Base-by-base conservation (phyloP, 1,140 invertebrate genomes). In the Lethocerus indicus region DNA sequence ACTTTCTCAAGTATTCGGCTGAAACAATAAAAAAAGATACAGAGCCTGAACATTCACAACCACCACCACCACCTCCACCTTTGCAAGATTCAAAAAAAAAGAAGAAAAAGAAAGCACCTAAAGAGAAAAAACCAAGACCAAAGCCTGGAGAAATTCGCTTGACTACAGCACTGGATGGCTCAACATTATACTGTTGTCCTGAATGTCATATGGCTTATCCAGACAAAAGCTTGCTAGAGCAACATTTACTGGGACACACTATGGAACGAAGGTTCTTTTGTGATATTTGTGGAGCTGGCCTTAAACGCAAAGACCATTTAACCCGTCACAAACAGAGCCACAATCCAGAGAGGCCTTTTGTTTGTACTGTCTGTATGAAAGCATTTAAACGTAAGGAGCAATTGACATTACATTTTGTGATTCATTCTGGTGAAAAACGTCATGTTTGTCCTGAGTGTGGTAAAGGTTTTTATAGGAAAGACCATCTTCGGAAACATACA, bases 161-260 rank as follows among this genome's bases (percentile, higher is more conserved):
- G 16, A 84, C 82, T 0, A 87, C 83, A 2, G 83, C 83, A 1
- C 62, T 87, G 20, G 84, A 87, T 57, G 84, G 85, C 1, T 84
- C 82, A 16, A 85, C 83, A 0, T 60, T 87, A 1, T 87, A 84
- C 56, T 85, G 84, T 61, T 87, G 84, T 61, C 83, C 84, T 1
- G 83, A 87, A 59, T 87, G 85, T 58, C 83, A 89, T 60, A 79
- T 87, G 76, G 80, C 83, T 16, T 86, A 87, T 61, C 81, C 83
- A 0, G 83, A 87, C 58, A 76, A 82, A 45, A 80, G 80, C 42
- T 59, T 87, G n/a, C 64, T 87, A 5, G 83, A 87, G 56, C 81
- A 87, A 48, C 83, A 88, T 64, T 63, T 87, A 13, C 69, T 85
- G 16, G 83, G 83, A 12, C 60, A 61, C 26, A 58, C 60, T 0